phyloP scores from a whole-genome alignment of 2,113 vertebrate species.

The Tachuris rubrigastra region DNA sequence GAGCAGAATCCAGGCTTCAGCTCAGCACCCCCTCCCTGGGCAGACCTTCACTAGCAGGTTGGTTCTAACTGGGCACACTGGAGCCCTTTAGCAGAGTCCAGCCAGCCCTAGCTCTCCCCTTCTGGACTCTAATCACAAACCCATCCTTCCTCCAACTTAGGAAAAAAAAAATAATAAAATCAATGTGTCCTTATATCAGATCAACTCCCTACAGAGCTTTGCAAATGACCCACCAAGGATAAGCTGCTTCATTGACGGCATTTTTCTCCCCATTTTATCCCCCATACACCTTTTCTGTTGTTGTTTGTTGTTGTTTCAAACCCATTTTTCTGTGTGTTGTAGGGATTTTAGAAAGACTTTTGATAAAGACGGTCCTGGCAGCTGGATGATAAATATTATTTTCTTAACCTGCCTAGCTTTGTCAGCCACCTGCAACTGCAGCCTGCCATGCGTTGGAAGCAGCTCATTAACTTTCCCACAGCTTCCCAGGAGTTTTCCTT shows the following conservation, averaged over 20 bases:
- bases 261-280: background rate
- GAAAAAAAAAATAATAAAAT: background rate
- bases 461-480: constrained; percentile 79
- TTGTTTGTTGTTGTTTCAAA: constrained; percentile 43
- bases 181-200: background rate
- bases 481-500: constrained; percentile 78
- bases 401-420: constrained; percentile 81
- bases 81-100: background rate
- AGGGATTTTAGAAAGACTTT: constrained; percentile 69
- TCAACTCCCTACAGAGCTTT: background rate
- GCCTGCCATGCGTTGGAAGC: constrained; percentile 74
- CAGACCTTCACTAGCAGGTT: background rate
- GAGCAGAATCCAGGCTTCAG: background rate
- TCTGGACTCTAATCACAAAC: background rate
- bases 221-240: constrained; percentile 41
- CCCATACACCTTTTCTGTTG: background rate
- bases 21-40: background rate
- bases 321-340: constrained; percentile 44
- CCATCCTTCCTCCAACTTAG: background rate
- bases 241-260: rapidly evolving
- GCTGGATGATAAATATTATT: constrained; percentile 81
- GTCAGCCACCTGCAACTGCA: constrained; percentile 79
- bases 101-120: background rate
- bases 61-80: background rate
- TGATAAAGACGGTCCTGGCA: constrained; percentile 75